A percentile compares a stretch with the other conserved stretches of the same genome.
Conservation (phyloP, 2,797 vertebrate species). For the Anabas testudineus region DNA sequence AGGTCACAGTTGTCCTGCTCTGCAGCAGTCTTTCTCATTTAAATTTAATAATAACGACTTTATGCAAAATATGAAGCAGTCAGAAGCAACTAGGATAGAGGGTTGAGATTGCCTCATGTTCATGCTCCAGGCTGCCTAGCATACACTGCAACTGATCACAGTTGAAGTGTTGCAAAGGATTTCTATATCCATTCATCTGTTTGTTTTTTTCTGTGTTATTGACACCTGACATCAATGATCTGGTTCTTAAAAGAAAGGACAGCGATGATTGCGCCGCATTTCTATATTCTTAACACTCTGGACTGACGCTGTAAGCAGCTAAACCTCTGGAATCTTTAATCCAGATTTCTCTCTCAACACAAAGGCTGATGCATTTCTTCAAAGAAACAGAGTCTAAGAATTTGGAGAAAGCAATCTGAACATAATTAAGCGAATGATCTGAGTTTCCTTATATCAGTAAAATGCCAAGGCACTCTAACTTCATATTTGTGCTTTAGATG, state of each 20-base stretch:
- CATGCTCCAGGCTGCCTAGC: constrained; percentile 14
- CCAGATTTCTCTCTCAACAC: background rate
- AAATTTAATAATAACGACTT: constrained; percentile 82
- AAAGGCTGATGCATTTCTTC: background rate
- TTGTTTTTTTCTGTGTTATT: background rate
- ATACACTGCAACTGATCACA: constrained; percentile 18
- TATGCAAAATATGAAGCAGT: constrained; percentile 73
- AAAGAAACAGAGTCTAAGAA: background rate
- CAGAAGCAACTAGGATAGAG: constrained; percentile 46
- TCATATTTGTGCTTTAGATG: constrained; percentile 28
- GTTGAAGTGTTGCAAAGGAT: constrained; percentile 2
- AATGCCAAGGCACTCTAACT: constrained; percentile 4
- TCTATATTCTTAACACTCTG: constrained; percentile 12
- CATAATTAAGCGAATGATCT: background rate
- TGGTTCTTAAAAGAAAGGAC: constrained; percentile 14
- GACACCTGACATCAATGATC: constrained; percentile 5
- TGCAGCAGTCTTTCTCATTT: constrained; percentile 75
- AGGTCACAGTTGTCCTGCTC: constrained; percentile 78
- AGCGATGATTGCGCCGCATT: constrained; percentile 21
- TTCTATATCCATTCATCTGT: constrained; percentile 7
- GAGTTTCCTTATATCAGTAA: background rate
- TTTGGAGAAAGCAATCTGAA: background rate
- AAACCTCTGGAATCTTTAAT: constrained; percentile 18
- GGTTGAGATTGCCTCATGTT: constrained; percentile 37
- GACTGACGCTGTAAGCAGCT: constrained; percentile 3